These are phyloP conservation scores for Troglohyphantes excavatus DNA, from an alignment of 2,888 invertebrate genomes.

Conservation along the genomic window DNA sequence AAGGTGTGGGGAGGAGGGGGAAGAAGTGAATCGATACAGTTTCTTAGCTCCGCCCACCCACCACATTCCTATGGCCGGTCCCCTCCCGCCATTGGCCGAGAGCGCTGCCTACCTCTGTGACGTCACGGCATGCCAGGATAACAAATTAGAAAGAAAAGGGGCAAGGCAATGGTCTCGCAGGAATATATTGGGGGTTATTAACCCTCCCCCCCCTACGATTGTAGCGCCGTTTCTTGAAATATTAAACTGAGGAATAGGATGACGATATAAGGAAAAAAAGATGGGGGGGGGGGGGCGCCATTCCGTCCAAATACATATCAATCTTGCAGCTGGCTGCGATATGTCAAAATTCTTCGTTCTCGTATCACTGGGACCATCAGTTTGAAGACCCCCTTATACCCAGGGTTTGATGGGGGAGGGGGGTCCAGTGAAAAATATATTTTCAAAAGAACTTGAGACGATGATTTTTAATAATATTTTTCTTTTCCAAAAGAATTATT, in stretches of 20 bases:
- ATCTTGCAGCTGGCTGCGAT: slow-evolving; percentile 70
- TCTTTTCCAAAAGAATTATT: slow-evolving; percentile 58
- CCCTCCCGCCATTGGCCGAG: slow-evolving; percentile 62
- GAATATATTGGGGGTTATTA: slow-evolving; percentile 78
- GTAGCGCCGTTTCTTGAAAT: slow-evolving; percentile 77
- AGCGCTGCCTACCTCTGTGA: slow-evolving; percentile 74
- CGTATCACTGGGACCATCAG: slow-evolving; percentile 64
- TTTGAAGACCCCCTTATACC: slow-evolving; percentile 45
- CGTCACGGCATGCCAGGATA: slow-evolving; percentile 73
- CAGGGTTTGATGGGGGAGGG: slow-evolving; percentile 1
- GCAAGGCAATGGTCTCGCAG: slow-evolving; percentile 66
- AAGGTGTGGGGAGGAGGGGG: not conserved
- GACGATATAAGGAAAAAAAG: slow-evolving; percentile 50
- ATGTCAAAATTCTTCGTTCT: slow-evolving; percentile 71
- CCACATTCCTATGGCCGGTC: slow-evolving; percentile 73
- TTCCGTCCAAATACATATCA: slow-evolving; percentile 77
- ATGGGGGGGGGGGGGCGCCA: slow-evolving; percentile 26
- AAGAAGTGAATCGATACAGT: slow-evolving; percentile 73
- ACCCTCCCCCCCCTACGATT: slow-evolving; percentile 69
- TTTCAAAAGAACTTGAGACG: slow-evolving; percentile 77
- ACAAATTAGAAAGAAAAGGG: slow-evolving; percentile 74
- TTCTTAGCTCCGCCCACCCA: slow-evolving; percentile 69
- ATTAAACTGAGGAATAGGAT: slow-evolving; percentile 76
- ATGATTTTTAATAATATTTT: slow-evolving; percentile 78
- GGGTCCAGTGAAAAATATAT: slow-evolving; percentile 68